Conservation (phyloP, 2,797 vertebrate genomes). For the Gallinago solitaria region DNA sequence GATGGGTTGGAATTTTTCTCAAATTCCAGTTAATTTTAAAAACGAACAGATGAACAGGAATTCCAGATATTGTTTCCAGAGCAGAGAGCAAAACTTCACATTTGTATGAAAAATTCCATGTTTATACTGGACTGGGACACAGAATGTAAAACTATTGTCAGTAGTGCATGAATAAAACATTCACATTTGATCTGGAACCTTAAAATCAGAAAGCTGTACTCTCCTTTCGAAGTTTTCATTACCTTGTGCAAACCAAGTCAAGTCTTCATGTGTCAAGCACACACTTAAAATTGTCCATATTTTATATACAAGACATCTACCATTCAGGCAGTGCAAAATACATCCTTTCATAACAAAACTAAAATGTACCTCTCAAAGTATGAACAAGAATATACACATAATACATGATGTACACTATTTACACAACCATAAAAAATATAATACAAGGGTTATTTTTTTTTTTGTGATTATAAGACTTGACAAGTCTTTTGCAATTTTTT, state of each 20-base stretch:
- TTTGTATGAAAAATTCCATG: constrained; percentile 65
- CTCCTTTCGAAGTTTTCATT: constrained; percentile 67
- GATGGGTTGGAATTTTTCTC: constrained; percentile 41
- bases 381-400: constrained; percentile 93
- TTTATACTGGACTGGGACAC: constrained; percentile 63
- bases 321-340: constrained; percentile 81
- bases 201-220: constrained; percentile 70
- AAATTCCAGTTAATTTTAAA: constrained; percentile 68
- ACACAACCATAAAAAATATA: constrained; percentile 87
- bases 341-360: constrained; percentile 96
- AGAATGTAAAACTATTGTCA: constrained; percentile 70
- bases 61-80: constrained; percentile 66
- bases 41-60: constrained; percentile 38
- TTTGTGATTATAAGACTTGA: constrained; percentile 70
- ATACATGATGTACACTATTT: constrained; percentile 92
- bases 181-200: constrained; percentile 78
- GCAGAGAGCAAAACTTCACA: constrained; percentile 66
- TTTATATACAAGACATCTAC: constrained; percentile 84
- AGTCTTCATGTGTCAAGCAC: constrained; percentile 77
- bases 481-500: constrained; percentile 73
- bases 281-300: constrained; percentile 75
- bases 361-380: constrained; percentile 91
- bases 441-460: constrained; percentile 68
- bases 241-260: constrained; percentile 85
- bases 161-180: constrained; percentile 75